Conservation (phyloP, 2,113 vertebrate genomes). For the Lichenostomus cassidix region DNA sequence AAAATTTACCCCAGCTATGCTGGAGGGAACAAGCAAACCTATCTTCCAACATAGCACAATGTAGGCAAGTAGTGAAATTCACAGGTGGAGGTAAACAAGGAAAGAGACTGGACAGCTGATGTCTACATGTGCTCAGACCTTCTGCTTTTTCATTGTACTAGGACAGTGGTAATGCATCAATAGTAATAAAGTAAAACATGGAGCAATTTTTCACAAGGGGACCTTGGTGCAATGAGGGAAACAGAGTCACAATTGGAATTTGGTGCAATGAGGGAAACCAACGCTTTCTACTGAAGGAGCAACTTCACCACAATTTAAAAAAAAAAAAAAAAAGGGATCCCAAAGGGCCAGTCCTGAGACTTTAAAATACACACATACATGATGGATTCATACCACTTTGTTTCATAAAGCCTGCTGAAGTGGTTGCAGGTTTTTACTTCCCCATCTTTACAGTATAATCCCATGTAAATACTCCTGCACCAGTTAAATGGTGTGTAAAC, state of each 20-base stretch:
- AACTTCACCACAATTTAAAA: neutral
- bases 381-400: neutral
- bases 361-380: neutral
- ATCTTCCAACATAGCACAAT: neutral
- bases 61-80: neutral
- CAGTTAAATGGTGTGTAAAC: conserved; percentile 42
- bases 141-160: neutral
- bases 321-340: neutral
- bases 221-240: neutral
- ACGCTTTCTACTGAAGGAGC: neutral
- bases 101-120: neutral
- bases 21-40: neutral
- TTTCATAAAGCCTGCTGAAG: neutral
- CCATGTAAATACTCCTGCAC: neutral
- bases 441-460: neutral
- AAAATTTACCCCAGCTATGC: neutral
- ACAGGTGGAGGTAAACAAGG: neutral
- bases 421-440: neutral
- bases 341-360: neutral
- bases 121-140: neutral
- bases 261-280: neutral
- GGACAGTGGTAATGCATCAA: neutral
- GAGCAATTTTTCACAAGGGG: neutral
- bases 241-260: rapidly evolving
- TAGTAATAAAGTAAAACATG: neutral